phyloP scores from a whole-genome alignment of 2,113 vertebrate species.

The Xiphophorus hellerii region DNA sequence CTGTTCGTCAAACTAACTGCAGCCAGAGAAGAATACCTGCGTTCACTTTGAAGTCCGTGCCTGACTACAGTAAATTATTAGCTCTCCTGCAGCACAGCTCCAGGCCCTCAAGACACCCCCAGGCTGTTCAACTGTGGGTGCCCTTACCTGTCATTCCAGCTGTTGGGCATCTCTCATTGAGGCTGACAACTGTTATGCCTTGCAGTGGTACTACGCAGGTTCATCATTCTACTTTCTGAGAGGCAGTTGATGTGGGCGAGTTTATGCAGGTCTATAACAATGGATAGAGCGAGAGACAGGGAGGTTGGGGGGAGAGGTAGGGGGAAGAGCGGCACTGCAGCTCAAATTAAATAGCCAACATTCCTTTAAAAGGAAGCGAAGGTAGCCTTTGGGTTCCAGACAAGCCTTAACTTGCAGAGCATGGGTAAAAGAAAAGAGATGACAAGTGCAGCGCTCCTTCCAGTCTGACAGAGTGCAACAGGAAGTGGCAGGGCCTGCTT shows the following conservation, averaged over 20 bases:
- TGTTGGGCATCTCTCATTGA: constrained; percentile 34
- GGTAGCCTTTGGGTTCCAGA: constrained; percentile 72
- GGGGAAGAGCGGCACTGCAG: constrained; percentile 35
- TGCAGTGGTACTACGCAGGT: neutral
- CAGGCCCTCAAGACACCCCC: constrained; percentile 52
- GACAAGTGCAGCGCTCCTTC: constrained; percentile 63
- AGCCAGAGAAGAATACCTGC: constrained; percentile 73
- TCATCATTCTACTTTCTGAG: constrained; percentile 25
- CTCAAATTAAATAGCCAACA: constrained; percentile 70
- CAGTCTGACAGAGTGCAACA: constrained; percentile 71
- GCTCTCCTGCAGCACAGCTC: constrained; percentile 48
- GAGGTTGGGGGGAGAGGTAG: neutral
- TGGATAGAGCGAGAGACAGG: constrained; percentile 15
- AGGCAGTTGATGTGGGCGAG: constrained; percentile 32
- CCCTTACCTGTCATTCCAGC: constrained; percentile 57
- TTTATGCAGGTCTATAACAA: constrained; percentile 52
- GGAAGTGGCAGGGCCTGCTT: constrained; percentile 74
- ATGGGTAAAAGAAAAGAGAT: constrained; percentile 36
- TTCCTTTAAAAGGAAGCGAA: constrained; percentile 77
- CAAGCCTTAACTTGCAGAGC: constrained; percentile 74
- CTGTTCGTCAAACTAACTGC: constrained; percentile 52
- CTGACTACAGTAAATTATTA: constrained; percentile 69
- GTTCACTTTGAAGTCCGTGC: constrained; percentile 63
- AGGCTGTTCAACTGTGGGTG: constrained; percentile 46
- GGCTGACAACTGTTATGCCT: constrained; percentile 22